phyloP scores from a whole-genome alignment of 2,888 invertebrate species.

The Pilophorus perplexus region DNA sequence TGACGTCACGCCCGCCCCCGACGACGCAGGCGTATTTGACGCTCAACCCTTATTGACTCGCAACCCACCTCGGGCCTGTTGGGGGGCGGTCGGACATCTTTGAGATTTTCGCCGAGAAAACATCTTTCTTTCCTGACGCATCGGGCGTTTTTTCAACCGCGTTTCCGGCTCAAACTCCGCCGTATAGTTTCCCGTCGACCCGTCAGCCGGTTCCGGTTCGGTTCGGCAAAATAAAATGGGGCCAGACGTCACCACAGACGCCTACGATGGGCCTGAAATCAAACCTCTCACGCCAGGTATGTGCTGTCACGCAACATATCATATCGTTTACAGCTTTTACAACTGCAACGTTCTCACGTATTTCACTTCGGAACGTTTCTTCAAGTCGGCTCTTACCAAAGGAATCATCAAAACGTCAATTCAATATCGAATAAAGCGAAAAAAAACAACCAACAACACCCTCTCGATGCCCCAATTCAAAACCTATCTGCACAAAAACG shows the following conservation, averaged over 20 bases:
- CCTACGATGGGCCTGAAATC: slow-evolving; percentile 36
- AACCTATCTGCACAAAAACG: no score
- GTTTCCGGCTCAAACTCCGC: not conserved
- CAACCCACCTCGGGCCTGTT: not conserved
- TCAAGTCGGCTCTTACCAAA: no score
- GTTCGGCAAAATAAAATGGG: not conserved
- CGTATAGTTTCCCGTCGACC: not conserved
- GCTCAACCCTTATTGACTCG: slow-evolving; percentile 36
- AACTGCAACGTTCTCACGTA: not conserved
- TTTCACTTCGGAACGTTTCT: no score
- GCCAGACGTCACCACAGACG: slow-evolving; percentile 28
- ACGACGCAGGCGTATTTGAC: slow-evolving; percentile 8
- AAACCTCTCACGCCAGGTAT: slow-evolving; percentile 35
- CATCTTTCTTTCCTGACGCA: not conserved
- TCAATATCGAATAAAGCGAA: no score
- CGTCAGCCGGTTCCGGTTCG: slow-evolving; percentile 2
- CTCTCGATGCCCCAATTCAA: no score
- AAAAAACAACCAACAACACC: no score
- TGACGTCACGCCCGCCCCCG: not conserved
- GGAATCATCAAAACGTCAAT: no score
- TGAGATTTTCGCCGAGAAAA: slow-evolving; percentile 16
- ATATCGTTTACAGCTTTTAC: not conserved
- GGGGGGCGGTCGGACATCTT: slow-evolving; percentile 33
- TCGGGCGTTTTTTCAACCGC: not conserved
- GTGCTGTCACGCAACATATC: not conserved